Evolutionary conservation across 2,888 invertebrate genomes (phyloP).

Genomic region (Drosophila setosimentum): DNA sequence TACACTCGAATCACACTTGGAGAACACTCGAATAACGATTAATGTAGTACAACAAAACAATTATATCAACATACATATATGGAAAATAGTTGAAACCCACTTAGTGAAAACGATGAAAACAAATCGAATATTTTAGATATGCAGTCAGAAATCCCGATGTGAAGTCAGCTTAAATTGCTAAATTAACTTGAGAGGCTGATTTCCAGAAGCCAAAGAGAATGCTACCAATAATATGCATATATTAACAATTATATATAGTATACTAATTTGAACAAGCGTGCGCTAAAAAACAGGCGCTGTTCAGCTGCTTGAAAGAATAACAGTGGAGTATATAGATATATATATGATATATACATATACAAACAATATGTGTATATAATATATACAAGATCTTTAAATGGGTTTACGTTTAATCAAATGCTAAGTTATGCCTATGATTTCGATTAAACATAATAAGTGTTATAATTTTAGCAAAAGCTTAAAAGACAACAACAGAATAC

Average conservation of each 20-base stretch:
- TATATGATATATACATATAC: neutral
- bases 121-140: slow-evolving; percentile 53
- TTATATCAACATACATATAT: slow-evolving; percentile 38
- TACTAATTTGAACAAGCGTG: slow-evolving; percentile 30
- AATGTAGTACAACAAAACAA: slow-evolving; percentile 49
- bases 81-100: slow-evolving; percentile 52
- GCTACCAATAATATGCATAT: slow-evolving; percentile 40
- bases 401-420: slow-evolving; percentile 74
- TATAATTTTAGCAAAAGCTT: slow-evolving; percentile 51
- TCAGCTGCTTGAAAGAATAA: slow-evolving; percentile 61
- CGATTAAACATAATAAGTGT: slow-evolving; percentile 36
- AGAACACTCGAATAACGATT: slow-evolving; percentile 43
- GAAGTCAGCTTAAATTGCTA: slow-evolving; percentile 58
- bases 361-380: slow-evolving; percentile 8
- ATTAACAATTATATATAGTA: slow-evolving; percentile 31
- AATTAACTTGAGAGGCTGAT: slow-evolving; percentile 61
- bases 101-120: slow-evolving; percentile 48
- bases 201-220: slow-evolving; percentile 32
- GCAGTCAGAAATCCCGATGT: slow-evolving; percentile 29
- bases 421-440: slow-evolving; percentile 66
- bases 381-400: slow-evolving; percentile 39
- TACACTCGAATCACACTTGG: slow-evolving; percentile 26
- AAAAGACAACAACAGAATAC: slow-evolving; percentile 71
- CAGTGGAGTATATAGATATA: slow-evolving; percentile 8
- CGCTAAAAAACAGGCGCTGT: slow-evolving; percentile 57